These are phyloP conservation scores for Megalurothrips usitatus DNA, from an alignment of 2,888 invertebrate genomes.

Conservation along the genomic window DNA sequence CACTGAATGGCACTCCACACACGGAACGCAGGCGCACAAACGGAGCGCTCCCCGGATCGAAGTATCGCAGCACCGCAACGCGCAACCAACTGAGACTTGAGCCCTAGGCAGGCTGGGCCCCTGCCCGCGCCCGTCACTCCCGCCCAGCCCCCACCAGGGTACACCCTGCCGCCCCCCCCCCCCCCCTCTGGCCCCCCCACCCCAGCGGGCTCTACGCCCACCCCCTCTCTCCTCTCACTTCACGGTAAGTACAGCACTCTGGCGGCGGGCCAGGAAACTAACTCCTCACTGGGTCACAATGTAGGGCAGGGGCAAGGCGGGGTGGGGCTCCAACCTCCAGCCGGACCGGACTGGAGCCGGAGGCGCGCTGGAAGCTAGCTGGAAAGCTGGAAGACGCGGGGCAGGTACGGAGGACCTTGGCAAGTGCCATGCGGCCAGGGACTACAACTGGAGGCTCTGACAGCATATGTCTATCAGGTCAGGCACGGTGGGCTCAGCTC, in stretches of 20 bases:
- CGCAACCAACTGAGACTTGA: neutral
- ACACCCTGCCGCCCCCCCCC: neutral
- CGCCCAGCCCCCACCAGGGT: neutral
- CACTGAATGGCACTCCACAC: neutral
- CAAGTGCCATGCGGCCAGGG: neutral
- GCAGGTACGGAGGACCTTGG: neutral
- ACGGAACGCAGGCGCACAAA: neutral
- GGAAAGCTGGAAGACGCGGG: neutral
- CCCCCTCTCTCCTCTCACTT: neutral
- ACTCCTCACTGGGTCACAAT: neutral
- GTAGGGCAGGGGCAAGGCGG: neutral
- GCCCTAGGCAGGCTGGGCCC: neutral
- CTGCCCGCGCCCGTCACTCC: neutral
- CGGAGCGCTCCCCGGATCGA: neutral
- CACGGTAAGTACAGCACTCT: constrained; percentile 3
- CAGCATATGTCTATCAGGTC: neutral
- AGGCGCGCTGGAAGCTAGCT: neutral
- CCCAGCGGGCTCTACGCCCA: neutral
- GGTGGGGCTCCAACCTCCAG: neutral
- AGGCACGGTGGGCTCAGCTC: neutral
- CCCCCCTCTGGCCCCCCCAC: neutral
- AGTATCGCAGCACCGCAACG: neutral
- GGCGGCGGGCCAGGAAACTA: neutral
- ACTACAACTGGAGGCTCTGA: neutral
- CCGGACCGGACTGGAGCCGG: neutral